phyloP scores from a whole-genome alignment of 2,888 invertebrate species.

The Charanyca ferruginea region DNA sequence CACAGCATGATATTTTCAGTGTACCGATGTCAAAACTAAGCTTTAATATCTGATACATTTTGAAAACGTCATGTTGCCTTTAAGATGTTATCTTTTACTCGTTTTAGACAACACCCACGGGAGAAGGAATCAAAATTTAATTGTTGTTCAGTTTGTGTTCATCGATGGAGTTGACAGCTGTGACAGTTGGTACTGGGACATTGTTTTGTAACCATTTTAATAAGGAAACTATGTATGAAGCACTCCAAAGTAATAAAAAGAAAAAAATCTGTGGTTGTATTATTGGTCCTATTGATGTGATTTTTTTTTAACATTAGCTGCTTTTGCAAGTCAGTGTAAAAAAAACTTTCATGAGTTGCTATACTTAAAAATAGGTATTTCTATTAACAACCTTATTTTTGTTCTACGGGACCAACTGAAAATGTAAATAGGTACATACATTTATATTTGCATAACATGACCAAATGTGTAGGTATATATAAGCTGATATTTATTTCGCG shows the following conservation, averaged over 20 bases:
- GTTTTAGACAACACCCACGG: conserved; percentile 47
- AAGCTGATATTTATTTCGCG: no score
- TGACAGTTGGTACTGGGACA: conserved; percentile 9
- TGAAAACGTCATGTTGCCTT: conserved; percentile 53
- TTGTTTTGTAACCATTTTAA: background rate
- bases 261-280: no score
- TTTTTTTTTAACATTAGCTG: no score
- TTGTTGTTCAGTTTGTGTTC: conserved; percentile 34
- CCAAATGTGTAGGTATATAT: no score
- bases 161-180: conserved; percentile 6
- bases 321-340: no score
- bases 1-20: conserved; percentile 52
- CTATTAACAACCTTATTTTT: no score
- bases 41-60: conserved; percentile 57
- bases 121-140: conserved; percentile 35
- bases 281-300: no score
- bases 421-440: no score
- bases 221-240: background rate
- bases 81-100: conserved; percentile 45
- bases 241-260: background rate
- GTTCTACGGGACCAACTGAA: no score
- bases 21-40: conserved; percentile 34
- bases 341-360: no score
- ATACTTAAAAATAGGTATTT: no score
- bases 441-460: no score